These are phyloP conservation scores for Brachionus angularis DNA, from an alignment of 1,140 invertebrate species.

Conservation along the genomic window DNA sequence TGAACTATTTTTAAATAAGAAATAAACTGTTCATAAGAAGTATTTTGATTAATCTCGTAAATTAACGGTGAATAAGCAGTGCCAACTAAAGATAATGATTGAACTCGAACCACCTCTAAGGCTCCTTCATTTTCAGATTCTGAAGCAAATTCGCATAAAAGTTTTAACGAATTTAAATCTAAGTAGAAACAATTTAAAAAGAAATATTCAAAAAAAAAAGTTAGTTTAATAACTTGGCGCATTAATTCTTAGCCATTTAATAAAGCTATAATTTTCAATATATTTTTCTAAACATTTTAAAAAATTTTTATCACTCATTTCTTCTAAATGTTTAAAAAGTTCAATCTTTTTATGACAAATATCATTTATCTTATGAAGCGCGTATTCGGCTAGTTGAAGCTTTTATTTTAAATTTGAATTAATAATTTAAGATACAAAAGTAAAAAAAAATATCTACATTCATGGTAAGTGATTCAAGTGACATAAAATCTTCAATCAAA, in stretches of 20 bases:
- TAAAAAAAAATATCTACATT: too few species aligned
- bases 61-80: constrained; percentile 4
- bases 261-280: constrained; percentile 14
- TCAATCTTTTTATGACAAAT: not conserved
- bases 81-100: not conserved
- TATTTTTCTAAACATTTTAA: constrained; percentile 11
- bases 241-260: not conserved
- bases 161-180: constrained; percentile 12
- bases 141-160: constrained; percentile 11
- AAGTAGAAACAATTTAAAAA: too few species aligned
- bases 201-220: too few species aligned
- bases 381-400: too few species aligned
- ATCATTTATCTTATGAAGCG: not conserved
- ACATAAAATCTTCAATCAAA: not conserved
- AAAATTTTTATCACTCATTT: constrained; percentile 1
- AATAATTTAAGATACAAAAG: too few species aligned
- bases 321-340: not conserved
- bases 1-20: not conserved
- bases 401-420: too few species aligned
- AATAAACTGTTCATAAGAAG: constrained; percentile 5
- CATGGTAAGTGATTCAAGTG: not conserved
- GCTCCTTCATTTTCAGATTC: constrained; percentile 25
- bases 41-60: not conserved
- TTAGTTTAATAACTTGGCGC: not conserved
- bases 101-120: constrained; percentile 5